These are phyloP conservation scores for Oenanthe melanoleuca DNA, from an alignment of 2,113 vertebrate genomes.

Conservation along the genomic window DNA sequence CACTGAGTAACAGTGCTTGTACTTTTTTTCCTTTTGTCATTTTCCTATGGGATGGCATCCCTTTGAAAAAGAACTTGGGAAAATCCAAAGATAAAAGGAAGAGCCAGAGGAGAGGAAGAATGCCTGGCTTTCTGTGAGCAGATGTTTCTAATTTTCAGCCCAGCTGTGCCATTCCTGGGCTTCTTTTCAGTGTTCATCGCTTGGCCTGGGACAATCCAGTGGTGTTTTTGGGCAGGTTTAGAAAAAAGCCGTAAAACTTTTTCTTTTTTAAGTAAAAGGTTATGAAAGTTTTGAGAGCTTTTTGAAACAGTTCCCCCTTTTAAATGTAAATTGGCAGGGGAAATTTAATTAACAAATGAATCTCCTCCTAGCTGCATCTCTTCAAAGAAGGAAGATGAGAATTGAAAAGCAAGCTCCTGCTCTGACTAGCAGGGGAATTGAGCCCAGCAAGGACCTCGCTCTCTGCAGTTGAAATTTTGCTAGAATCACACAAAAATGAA, in stretches of 20 bases:
- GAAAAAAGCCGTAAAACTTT: neutral
- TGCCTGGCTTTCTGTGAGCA: neutral
- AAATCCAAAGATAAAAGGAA: slow-evolving; percentile 39
- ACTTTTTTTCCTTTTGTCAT: slow-evolving; percentile 7
- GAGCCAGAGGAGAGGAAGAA: neutral
- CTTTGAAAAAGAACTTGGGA: slow-evolving; percentile 42
- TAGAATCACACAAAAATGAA: neutral
- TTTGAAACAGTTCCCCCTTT: slow-evolving; percentile 24
- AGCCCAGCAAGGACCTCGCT: neutral
- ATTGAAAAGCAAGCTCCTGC: neutral
- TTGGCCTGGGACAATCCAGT: neutral
- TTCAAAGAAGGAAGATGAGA: neutral
- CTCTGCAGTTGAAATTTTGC: neutral
- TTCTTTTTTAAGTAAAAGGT: slow-evolving; percentile 10
- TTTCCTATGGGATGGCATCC: slow-evolving; percentile 49
- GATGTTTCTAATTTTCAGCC: slow-evolving; percentile 18
- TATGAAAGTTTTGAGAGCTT: neutral
- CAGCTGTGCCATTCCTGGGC: neutral
- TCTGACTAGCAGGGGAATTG: neutral
- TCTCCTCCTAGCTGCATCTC: neutral
- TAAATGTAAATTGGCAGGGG: slow-evolving; percentile 22
- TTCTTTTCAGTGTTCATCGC: neutral
- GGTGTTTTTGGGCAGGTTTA: slow-evolving; percentile 36
- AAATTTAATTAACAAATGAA: slow-evolving; percentile 33
- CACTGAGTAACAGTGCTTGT: slow-evolving; percentile 43